These are phyloP conservation scores for Pipistrellus kuhlii DNA, from an alignment of 2,797 vertebrate genomes.

Conservation along the genomic window DNA sequence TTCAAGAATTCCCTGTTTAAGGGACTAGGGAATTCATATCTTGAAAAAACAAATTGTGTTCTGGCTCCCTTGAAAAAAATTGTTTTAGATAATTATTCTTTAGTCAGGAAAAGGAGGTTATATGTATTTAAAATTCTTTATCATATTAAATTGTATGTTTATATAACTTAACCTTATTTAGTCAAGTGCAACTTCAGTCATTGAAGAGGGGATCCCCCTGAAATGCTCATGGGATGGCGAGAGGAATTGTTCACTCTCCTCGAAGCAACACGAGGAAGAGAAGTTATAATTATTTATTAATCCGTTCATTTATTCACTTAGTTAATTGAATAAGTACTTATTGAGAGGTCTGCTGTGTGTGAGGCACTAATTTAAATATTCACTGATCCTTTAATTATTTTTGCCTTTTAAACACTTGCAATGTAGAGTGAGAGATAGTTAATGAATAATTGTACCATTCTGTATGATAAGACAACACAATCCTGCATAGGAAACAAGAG, in stretches of 20 bases:
- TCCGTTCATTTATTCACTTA: neutral
- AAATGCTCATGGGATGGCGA: neutral
- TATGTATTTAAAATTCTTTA: constrained; percentile 34
- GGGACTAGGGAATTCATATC: neutral
- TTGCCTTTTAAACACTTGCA: neutral
- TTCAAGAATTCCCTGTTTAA: neutral
- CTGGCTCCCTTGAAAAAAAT: neutral
- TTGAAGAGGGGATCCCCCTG: neutral
- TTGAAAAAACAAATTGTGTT: constrained; percentile 43
- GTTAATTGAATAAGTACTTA: neutral
- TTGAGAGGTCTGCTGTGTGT: neutral
- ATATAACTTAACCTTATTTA: neutral
- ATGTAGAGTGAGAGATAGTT: neutral
- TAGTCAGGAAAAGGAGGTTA: constrained; percentile 1
- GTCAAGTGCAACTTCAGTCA: neutral
- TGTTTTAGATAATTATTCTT: constrained; percentile 20
- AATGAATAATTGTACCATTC: neutral
- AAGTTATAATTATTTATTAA: constrained; percentile 15
- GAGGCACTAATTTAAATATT: neutral
- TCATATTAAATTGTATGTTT: neutral
- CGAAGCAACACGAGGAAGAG: neutral
- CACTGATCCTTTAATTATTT: neutral
- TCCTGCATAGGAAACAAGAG: neutral
- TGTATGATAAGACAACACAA: neutral
- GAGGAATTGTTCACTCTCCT: neutral